Conservation (phyloP, 1,140 invertebrate species). For the Bombus balteatus region DNA sequence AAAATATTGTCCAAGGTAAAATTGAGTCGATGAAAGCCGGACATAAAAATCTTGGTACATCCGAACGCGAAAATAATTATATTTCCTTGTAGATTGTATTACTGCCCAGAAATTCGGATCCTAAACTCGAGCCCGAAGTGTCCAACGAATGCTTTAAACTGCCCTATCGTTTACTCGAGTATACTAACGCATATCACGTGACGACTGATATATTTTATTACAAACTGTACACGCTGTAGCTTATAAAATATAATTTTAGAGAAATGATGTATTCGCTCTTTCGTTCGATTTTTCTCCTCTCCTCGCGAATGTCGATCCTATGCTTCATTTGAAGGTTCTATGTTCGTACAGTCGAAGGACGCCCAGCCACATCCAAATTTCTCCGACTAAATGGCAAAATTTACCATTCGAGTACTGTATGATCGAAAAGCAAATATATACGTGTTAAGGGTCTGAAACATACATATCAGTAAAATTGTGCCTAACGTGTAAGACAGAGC, state of each 20-base stretch:
- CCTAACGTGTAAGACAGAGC: constrained; percentile 60
- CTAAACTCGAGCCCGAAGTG: constrained; percentile 37
- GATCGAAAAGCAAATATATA: not conserved
- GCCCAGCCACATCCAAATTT: constrained; percentile 73
- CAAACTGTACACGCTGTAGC: constrained; percentile 27
- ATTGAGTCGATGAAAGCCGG: not conserved
- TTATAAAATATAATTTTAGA: constrained; percentile 37
- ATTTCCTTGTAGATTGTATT: constrained; percentile 47
- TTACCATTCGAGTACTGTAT: not conserved
- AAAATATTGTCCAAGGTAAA: constrained; percentile 69
- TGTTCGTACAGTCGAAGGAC: constrained; percentile 69
- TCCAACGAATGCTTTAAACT: constrained; percentile 28
- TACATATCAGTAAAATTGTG: constrained; percentile 59
- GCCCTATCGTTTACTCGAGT: constrained; percentile 49
- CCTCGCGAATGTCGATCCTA: not conserved
- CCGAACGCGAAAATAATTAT: not conserved
- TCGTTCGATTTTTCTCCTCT: not conserved
- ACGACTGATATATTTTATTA: constrained; percentile 37
- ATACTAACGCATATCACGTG: not conserved
- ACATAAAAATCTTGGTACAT: not conserved
- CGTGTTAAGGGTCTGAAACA: constrained; percentile 5
- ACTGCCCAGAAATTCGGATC: constrained; percentile 56
- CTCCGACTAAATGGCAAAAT: constrained; percentile 51
- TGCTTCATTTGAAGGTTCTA: constrained; percentile 60
- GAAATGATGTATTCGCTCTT: not conserved